phyloP scores from a whole-genome alignment of 2,888 invertebrate genomes.

The Papilio gigon region DNA sequence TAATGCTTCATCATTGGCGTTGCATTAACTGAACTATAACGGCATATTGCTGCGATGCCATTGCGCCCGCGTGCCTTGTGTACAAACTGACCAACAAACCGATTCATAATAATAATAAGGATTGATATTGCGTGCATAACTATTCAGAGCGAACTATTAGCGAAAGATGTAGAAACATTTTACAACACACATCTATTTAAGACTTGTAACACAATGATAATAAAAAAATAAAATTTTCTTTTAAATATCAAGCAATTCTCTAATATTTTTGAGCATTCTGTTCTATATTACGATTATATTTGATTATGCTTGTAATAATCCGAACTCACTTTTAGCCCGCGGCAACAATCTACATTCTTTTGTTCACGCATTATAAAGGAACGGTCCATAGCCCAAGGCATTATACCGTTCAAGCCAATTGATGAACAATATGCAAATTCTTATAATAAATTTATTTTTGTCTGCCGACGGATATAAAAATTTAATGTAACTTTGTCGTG shows the following conservation, averaged over 20 bases:
- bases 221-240: neutral
- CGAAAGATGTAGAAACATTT: slow-evolving; percentile 8
- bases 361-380: slow-evolving; percentile 13
- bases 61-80: slow-evolving; percentile 35
- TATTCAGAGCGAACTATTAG: neutral
- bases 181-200: neutral
- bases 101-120: slow-evolving; percentile 30
- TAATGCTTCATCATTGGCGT: slow-evolving; percentile 38
- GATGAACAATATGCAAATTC: slow-evolving; percentile 37
- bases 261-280: no score
- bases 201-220: neutral
- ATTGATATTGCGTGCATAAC: slow-evolving; percentile 12
- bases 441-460: slow-evolving; percentile 24
- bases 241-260: slow-evolving; percentile 5
- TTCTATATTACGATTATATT: neutral
- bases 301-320: neutral
- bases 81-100: slow-evolving; percentile 39
- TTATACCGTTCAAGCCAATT: slow-evolving; percentile 31
- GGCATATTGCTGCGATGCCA: slow-evolving; percentile 33
- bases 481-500: neutral
- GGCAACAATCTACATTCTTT: slow-evolving; percentile 29
- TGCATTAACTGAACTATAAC: slow-evolving; percentile 37
- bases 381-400: slow-evolving; percentile 28
- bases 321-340: slow-evolving; percentile 9
- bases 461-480: slow-evolving; percentile 8